Evolutionary conservation across 2,888 invertebrate genomes (phyloP), one percentile per base, ranked within the genome.

Genomic region (Mesorhabditis belari): DNA sequence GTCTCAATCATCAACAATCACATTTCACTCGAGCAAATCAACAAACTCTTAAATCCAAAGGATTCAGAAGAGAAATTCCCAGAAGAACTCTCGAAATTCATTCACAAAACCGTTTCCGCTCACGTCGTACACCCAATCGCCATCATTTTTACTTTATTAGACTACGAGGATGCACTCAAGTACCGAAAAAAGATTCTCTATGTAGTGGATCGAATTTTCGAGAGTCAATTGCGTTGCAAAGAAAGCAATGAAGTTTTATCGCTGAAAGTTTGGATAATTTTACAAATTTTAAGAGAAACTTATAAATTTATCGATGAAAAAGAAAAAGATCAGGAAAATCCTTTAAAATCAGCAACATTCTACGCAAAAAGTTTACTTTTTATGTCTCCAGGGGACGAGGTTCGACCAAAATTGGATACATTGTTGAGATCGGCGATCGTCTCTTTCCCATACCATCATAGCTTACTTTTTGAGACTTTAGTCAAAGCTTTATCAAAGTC

Each of bases 1-100:
- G 95, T 93, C 1, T 89, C 91, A 4, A 88, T 90, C 0, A 98
- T 98, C 67, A 95, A 95, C 81, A 95, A 93, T 83, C 96, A 89
- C 81, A 87, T 98, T 70, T 88, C 91, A 23, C 87, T 87, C 76
- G 86, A 87, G 67, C 90, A 63, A 67, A 70, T 67, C 19, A 68
- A 68, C 24, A 62, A 66, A 51, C 65, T 79, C 25, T 56, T 79
- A 9, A 70, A 80, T 49, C 79, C 79, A 12, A 67, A 73, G 55
- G 74, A 71, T 4, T 68, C 66, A 50, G 67, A 67, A 3, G 63
- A 67, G 21, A 27, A 65, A 2, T 76, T 62, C 57, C 72, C 77
- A 5, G 62, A 68, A 9, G 75, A 75, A 23, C 61, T 79, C 17
- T 69, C 68, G 17, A 52, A 57, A 4, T 79, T 79, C 64, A 71